phyloP scores from a whole-genome alignment of 2,113 vertebrate genomes.

The Caranx ignobilis region DNA sequence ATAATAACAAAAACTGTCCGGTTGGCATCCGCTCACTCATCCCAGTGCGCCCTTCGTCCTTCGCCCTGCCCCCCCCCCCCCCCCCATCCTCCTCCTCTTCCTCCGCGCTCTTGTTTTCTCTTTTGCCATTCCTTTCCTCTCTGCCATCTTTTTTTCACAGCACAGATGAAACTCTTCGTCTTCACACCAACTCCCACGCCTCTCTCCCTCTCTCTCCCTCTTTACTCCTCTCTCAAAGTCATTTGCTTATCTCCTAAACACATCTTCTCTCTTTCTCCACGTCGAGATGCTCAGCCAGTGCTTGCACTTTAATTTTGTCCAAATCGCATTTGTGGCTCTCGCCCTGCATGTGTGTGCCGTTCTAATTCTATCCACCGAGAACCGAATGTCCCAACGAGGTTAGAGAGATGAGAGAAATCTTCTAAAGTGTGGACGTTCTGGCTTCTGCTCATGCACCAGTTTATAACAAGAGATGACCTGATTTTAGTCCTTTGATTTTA shows the following conservation, averaged over 20 bases:
- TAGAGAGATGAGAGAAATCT: slow-evolving; percentile 31
- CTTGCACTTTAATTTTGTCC: slow-evolving; percentile 54
- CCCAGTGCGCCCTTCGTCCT: slow-evolving; percentile 64
- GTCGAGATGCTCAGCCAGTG: slow-evolving; percentile 28
- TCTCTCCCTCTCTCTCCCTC: not conserved
- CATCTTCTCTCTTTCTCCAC: slow-evolving; percentile 33
- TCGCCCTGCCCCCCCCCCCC: slow-evolving; percentile 35
- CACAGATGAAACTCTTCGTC: slow-evolving; percentile 75
- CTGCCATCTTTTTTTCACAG: slow-evolving; percentile 71
- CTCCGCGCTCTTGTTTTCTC: slow-evolving; percentile 43
- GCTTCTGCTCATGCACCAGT: not conserved
- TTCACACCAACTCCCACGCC: slow-evolving; percentile 70
- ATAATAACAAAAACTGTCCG: slow-evolving; percentile 74
- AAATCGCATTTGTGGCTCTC: slow-evolving; percentile 59
- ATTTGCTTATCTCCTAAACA: slow-evolving; percentile 43
- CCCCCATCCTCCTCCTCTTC: slow-evolving; percentile 33
- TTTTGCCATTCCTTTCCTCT: slow-evolving; percentile 45
- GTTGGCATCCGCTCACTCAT: slow-evolving; percentile 67
- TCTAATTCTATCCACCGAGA: slow-evolving; percentile 28
- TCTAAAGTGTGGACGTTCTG: slow-evolving; percentile 1
- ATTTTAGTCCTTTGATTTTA: slow-evolving; percentile 10
- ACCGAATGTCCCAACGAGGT: slow-evolving; percentile 54
- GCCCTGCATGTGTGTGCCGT: slow-evolving; percentile 25
- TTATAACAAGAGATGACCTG: slow-evolving; percentile 4
- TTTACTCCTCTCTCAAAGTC: slow-evolving; percentile 40